Percentiles rank a stretch among this genome's conserved stretches.
phyloP scores from a whole-genome alignment of 53 echinoderm and acorn worm species.

The Stichopus horrens region DNA sequence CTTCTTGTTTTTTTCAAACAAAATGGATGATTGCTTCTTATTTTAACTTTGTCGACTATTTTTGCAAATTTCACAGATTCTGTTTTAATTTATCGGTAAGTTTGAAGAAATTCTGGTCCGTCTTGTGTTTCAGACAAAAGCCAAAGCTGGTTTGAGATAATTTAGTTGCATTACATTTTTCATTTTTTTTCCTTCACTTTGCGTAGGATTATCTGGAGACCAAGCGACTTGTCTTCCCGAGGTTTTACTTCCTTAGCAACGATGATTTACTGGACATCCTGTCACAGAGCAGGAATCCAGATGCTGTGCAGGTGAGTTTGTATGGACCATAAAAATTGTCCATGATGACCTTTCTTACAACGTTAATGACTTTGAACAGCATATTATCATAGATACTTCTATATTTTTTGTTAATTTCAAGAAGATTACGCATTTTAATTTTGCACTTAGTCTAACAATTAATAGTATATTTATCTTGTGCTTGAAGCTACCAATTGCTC shows the following conservation, averaged over 20 bases:
- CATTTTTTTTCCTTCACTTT: background rate
- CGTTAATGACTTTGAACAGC: background rate
- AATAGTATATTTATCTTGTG: too few relatives aligned
- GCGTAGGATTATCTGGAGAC: conserved; percentile 96
- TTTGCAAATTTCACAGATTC: too few relatives aligned
- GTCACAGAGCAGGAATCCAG: conserved; percentile 98
- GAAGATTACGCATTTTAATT: too few relatives aligned
- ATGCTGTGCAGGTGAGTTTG: conserved; percentile 89
- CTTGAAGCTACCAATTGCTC: too few relatives aligned
- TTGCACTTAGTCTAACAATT: too few relatives aligned
- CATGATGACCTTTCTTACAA: background rate
- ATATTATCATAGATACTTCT: background rate
- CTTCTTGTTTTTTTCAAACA: too few relatives aligned
- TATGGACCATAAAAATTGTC: background rate
- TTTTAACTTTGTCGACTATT: too few relatives aligned
- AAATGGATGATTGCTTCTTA: too few relatives aligned
- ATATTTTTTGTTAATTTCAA: background rate
- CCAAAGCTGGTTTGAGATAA: too few relatives aligned
- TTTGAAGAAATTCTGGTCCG: too few relatives aligned
- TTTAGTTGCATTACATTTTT: background rate
- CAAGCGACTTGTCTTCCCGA: conserved; percentile 93
- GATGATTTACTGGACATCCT: conserved; percentile 97
- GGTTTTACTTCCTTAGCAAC: conserved; percentile 99
- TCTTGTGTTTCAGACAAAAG: background rate
- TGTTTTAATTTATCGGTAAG: too few relatives aligned